Conservation (phyloP, 2,888 invertebrate species). For the Mesoligia furuncula region DNA sequence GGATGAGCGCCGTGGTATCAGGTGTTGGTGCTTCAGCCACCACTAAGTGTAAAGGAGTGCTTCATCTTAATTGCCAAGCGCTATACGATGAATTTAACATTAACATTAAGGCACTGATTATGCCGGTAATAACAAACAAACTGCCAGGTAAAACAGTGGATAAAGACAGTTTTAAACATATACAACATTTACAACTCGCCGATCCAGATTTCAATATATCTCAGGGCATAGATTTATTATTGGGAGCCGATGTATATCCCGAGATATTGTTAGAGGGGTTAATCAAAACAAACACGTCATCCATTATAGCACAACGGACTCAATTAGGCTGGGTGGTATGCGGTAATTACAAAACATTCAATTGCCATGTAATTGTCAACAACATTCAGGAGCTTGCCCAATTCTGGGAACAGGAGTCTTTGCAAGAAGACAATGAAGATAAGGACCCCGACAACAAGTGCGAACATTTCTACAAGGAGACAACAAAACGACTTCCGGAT, state of each 20-base stretch:
- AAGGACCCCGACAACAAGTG: too few relatives aligned
- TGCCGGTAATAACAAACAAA: slow-evolving; percentile 13
- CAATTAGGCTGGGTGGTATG: too few relatives aligned
- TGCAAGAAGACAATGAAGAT: too few relatives aligned
- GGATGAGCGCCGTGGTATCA: not conserved
- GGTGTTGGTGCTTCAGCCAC: too few relatives aligned
- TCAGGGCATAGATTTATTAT: not conserved
- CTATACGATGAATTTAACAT: not conserved
- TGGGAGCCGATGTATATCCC: not conserved
- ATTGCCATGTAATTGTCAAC: too few relatives aligned
- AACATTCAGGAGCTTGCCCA: too few relatives aligned
- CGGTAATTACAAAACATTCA: too few relatives aligned
- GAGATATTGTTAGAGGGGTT: slow-evolving; percentile 5
- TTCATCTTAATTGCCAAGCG: slow-evolving; percentile 4
- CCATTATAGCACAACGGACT: too few relatives aligned
- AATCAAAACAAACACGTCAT: too few relatives aligned
- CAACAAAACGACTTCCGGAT: too few relatives aligned
- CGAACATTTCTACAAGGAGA: too few relatives aligned
- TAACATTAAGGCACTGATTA: slow-evolving; percentile 9
- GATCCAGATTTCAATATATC: not conserved
- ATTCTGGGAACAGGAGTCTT: too few relatives aligned
- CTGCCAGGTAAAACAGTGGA: slow-evolving; percentile 2
- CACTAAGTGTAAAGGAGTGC: not conserved
- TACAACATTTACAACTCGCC: slow-evolving; percentile 14
- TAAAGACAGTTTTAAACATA: not conserved